Evolutionary conservation across 2,888 invertebrate genomes (phyloP), one percentile per base, ranked within the genome.

Genomic region (Latrodectus hesperus): DNA sequence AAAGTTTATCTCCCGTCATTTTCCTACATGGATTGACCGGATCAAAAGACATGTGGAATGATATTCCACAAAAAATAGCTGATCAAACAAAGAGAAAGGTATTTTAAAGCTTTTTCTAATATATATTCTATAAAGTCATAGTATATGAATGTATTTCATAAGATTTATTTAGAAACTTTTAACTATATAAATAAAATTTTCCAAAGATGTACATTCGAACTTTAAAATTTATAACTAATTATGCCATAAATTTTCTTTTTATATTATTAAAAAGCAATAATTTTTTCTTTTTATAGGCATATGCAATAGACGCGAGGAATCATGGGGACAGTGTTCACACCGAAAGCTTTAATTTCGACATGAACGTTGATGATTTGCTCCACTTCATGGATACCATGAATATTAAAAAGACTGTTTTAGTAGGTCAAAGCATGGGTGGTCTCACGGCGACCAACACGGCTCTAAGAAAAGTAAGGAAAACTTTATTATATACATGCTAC

Each of bases 381-480:
- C 78, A 84, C 12, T 78, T 78, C 16, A 84, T 84, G 84, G 72
- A 84, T 52, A 16, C 52, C n/a, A 16, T 73, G 8, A 51, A 49
- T 1, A 71, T 73, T 9, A 14, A 17, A 5, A 73, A 38, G n/a
- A 78, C 77, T 38, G 49, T 78, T 49, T 64, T 84, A 0, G 55
- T 84, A 14, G 84, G 78, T 9, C 84, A 84, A 73, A 84, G 84
- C 26, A 72, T 84, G 84, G 84, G 84, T 17, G 78, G 84, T 14
- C 22, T 84, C 11, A 68, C 68, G 10, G 53, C 72, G 38, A 72
- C 72, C 17, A 78, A 65, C n/a, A 12, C 72, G 9, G 84, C 84
- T 5, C 17, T 77, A 9, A 78, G 51, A 53, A 53, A 17, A 67
- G 84, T 84, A 51, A 17, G 67, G 73, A 22, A 5, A n/a, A 12